Base-by-base conservation (phyloP, 2,797 vertebrate species). In the Onychomys torridus region DNA sequence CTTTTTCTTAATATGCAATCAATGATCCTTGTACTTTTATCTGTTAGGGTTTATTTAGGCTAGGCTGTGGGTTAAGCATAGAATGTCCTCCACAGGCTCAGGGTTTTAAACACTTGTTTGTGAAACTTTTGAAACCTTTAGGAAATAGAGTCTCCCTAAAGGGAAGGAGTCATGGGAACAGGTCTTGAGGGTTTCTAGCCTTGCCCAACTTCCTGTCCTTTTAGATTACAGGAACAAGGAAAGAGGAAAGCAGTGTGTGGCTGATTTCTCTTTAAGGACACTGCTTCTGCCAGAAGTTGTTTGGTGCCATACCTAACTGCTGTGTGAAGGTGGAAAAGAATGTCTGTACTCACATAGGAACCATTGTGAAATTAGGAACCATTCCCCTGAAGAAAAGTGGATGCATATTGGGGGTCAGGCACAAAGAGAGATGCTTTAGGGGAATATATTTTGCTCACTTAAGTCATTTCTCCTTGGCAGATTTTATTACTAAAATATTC, bases 401-500 rank as follows among this genome's bases (percentile, higher is more conserved):
- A 63, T 87, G 23, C 34, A 34, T 52, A 12, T 10, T 11, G 59
- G 32, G 9, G 25, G 21, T 16, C 61, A 91, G 21, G 49, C 55
- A 59, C 25, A 82, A 83, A 88, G 6, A 49, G 43, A 89, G 57
- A 46, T 75, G 57, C 32, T 34, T 37, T 63, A 40, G 81, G 65
- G 2, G 75, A 75, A 34, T 82, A 34, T 9, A 61, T n/a, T 73
- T 89, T 76, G 67, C 43, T 71, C 77, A 82, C 32, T 46, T 77
- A 71, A 87, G 16, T 59, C 29, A 61, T 92, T 8, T 65, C 29
- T 77, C 29, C 19, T 89, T 82, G 65, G 37, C 6, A 34, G 19
- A 71, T 95, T 85, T 95, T 55, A 59, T 94, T 94, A 94, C 69
- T 32, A 67, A 89, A 86, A 65, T 75, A 82, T 81, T 46, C n/a